phyloP scores from a whole-genome alignment of 2,888 invertebrate genomes.

The Zaprionus obscuricornis region DNA sequence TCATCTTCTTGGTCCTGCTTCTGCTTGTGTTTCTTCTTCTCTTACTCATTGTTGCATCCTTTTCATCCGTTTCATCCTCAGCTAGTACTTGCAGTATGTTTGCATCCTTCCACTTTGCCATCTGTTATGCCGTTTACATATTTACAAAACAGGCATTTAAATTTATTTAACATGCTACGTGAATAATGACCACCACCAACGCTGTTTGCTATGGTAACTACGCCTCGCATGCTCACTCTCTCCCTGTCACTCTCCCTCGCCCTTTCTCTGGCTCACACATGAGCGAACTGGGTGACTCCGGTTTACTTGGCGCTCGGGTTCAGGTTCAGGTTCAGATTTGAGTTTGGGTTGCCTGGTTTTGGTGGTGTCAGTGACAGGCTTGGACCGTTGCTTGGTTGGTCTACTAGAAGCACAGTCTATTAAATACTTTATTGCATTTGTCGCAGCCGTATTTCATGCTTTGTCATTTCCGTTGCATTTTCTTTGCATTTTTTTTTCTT shows the following conservation, averaged over 20 bases:
- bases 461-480: slow-evolving; percentile 77
- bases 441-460: slow-evolving; percentile 78
- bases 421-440: slow-evolving; percentile 82
- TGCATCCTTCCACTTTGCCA: slow-evolving; percentile 34
- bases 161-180: slow-evolving; percentile 76
- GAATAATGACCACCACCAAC: slow-evolving; percentile 75
- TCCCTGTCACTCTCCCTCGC: slow-evolving; percentile 3
- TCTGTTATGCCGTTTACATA: slow-evolving; percentile 74
- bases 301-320: slow-evolving; percentile 9
- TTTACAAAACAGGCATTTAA: slow-evolving; percentile 79
- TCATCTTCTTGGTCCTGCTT: neutral
- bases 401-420: slow-evolving; percentile 77
- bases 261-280: slow-evolving; percentile 17
- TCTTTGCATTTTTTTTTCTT: slow-evolving; percentile 58
- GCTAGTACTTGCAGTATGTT: too few relatives aligned
- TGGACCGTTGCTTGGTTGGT: slow-evolving; percentile 31
- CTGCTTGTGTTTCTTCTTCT: neutral
- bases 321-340: neutral
- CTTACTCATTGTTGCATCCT: neutral
- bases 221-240: slow-evolving; percentile 2
- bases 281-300: slow-evolving; percentile 27
- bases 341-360: slow-evolving; percentile 8
- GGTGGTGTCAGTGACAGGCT: slow-evolving; percentile 70
- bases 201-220: slow-evolving; percentile 44
- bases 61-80: neutral